Evolutionary conservation across 2,888 invertebrate species (phyloP).

Genomic region (Drosophila lutescens): DNA sequence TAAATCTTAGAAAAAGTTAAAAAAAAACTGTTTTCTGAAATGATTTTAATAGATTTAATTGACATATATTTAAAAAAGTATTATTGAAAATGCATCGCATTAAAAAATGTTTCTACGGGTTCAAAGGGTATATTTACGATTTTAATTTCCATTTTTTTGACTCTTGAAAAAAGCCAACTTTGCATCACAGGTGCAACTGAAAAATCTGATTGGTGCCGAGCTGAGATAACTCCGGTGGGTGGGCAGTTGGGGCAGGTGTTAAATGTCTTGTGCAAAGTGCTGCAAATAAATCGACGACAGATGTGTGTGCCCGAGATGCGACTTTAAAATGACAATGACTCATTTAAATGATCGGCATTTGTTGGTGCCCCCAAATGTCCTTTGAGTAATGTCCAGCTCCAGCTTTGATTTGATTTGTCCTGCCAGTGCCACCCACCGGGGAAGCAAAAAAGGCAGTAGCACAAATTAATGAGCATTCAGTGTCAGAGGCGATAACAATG

Average conservation of each 20-base stretch:
- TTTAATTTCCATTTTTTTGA: neutral
- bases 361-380: constrained; percentile 24
- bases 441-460: constrained; percentile 4
- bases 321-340: constrained; percentile 73
- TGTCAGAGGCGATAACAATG: constrained; percentile 61
- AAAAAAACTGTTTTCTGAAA: neutral
- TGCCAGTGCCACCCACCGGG: neutral
- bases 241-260: constrained; percentile 63
- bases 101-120: too few relatives aligned
- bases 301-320: constrained; percentile 55
- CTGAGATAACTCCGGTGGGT: constrained; percentile 38
- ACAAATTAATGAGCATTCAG: constrained; percentile 75
- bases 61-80: too few relatives aligned
- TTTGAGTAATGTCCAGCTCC: constrained; percentile 37
- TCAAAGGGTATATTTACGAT: too few relatives aligned
- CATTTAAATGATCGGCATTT: constrained; percentile 62
- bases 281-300: constrained; percentile 59
- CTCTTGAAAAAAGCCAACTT: constrained; percentile 1
- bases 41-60: too few relatives aligned
- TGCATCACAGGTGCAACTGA: constrained; percentile 30
- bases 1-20: neutral
- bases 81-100: too few relatives aligned
- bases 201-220: constrained; percentile 65
- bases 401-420: constrained; percentile 13
- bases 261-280: constrained; percentile 71